These are phyloP conservation scores for Camptogramma bilineatum DNA, from an alignment of 2,888 invertebrate species.

Conservation along the genomic window DNA sequence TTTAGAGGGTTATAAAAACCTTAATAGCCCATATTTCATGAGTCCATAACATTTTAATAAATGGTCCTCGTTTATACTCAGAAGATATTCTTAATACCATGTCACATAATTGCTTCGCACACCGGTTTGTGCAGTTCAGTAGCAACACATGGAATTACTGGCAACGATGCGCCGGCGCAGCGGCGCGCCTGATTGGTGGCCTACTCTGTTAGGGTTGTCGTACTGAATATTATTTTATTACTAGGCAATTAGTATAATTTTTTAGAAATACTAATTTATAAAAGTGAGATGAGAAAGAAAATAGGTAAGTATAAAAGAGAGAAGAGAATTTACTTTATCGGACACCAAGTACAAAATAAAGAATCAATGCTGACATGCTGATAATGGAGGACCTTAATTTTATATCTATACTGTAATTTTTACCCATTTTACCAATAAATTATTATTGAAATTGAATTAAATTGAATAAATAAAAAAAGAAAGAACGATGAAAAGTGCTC, in stretches of 20 bases:
- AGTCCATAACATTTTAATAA: constrained; percentile 13
- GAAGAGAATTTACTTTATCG: too few species aligned
- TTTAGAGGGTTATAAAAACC: constrained; percentile 1
- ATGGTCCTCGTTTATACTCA: constrained; percentile 25
- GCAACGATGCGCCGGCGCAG: constrained; percentile 66
- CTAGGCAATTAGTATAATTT: constrained; percentile 4
- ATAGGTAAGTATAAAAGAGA: too few species aligned
- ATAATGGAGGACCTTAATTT: too few species aligned
- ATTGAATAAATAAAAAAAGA: too few species aligned
- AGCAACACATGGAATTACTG: constrained; percentile 74
- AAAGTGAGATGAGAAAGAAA: too few species aligned
- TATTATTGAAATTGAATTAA: too few species aligned
- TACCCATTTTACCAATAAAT: too few species aligned
- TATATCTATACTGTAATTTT: too few species aligned
- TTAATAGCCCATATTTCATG: neutral
- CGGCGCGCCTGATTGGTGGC: constrained; percentile 64
- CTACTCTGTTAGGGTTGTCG: constrained; percentile 57
- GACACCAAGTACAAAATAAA: too few species aligned
- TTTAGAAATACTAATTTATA: too few species aligned
- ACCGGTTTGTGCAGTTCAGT: constrained; percentile 67
- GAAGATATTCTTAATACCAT: constrained; percentile 59
- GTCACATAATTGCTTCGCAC: constrained; percentile 71
- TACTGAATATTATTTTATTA: constrained; percentile 15
- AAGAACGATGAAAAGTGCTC: too few species aligned
- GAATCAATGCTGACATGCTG: too few species aligned